Percentiles rank a stretch among this genome's conserved stretches.
Evolutionary conservation across 2,797 vertebrate species (phyloP).

Genomic region (Jordanella pulchra): DNA sequence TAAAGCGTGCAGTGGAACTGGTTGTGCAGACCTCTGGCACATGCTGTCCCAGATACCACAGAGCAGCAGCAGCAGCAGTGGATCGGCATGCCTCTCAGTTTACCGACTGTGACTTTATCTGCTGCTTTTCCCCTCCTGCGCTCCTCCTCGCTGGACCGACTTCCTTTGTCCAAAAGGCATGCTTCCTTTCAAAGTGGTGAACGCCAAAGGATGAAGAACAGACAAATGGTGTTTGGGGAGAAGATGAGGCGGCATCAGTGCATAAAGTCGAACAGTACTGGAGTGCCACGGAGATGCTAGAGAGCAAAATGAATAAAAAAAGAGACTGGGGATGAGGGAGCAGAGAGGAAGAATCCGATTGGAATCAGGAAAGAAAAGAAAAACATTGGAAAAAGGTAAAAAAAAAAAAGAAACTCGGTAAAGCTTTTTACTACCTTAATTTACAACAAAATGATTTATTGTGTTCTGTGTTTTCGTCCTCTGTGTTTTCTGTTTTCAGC

Average conservation of each 20-base stretch:
- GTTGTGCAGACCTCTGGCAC: slow-evolving; percentile 60
- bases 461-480: slow-evolving; percentile 20
- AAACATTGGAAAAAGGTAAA: slow-evolving; percentile 69
- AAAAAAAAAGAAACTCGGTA: background rate
- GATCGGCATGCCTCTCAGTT: slow-evolving; percentile 52
- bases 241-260: slow-evolving; percentile 58
- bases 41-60: slow-evolving; percentile 49
- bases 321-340: slow-evolving; percentile 59
- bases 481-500: slow-evolving; percentile 31
- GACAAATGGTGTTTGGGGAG: slow-evolving; percentile 51
- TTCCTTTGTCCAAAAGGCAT: slow-evolving; percentile 66
- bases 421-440: background rate
- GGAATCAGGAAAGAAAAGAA: slow-evolving; percentile 52
- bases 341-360: slow-evolving; percentile 65
- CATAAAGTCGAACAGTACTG: slow-evolving; percentile 62
- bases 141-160: slow-evolving; percentile 54
- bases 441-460: slow-evolving; percentile 3
- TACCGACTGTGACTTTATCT: slow-evolving; percentile 49
- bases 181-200: slow-evolving; percentile 57
- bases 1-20: slow-evolving; percentile 48
- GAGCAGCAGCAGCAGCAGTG: slow-evolving; percentile 24
- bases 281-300: slow-evolving; percentile 69
- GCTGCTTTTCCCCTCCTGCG: slow-evolving; percentile 38
- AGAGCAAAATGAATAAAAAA: slow-evolving; percentile 52
- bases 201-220: slow-evolving; percentile 44